Conservation (phyloP, 2,888 invertebrate species). For the Pherbina coryleti region DNA sequence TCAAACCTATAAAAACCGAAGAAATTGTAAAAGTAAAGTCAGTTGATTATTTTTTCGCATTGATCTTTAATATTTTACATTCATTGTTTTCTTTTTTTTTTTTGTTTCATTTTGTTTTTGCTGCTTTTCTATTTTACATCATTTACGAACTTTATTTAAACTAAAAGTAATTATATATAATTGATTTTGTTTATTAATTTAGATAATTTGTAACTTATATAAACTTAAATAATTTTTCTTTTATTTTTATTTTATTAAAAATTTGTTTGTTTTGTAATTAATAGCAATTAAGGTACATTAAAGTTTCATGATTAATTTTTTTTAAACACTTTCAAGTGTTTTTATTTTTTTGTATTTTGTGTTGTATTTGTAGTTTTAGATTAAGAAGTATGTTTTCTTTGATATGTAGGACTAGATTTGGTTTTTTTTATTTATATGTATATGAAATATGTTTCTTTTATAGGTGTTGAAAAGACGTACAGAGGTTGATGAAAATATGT, state of each 20-base stretch:
- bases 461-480: too few species aligned
- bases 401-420: constrained; percentile 30
- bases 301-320: constrained; percentile 49
- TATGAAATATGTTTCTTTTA: constrained; percentile 23
- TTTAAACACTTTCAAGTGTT: constrained; percentile 44
- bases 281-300: constrained; percentile 53
- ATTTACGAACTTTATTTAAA: constrained; percentile 5
- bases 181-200: background rate
- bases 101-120: background rate
- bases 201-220: background rate
- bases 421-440: constrained; percentile 41
- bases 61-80: constrained; percentile 26
- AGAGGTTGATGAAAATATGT: too few species aligned
- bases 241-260: constrained; percentile 54
- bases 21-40: background rate
- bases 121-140: constrained; percentile 18
- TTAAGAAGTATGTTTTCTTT: too few species aligned
- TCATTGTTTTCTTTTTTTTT: background rate
- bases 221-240: constrained; percentile 45
- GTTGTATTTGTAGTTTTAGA: constrained; percentile 23
- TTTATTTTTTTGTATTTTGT: constrained; percentile 30
- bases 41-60: constrained; percentile 29
- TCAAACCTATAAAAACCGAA: too few species aligned
- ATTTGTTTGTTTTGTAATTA: constrained; percentile 48
- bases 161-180: background rate